Conservation (phyloP, 2,888 invertebrate species). For the Drosophila acutilabella region DNA sequence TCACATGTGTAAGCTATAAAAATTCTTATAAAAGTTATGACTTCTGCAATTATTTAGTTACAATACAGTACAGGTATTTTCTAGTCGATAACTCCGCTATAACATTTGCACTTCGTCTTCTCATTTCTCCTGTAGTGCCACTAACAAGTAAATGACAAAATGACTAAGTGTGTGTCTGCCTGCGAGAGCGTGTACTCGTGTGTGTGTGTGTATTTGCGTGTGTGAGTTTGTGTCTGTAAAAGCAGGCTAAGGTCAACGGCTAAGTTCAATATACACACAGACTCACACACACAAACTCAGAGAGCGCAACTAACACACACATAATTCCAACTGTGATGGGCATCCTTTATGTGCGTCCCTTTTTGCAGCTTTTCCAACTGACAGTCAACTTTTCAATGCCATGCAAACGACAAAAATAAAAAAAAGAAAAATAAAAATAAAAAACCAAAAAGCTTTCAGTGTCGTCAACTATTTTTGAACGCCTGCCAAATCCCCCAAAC, state of each 20-base stretch:
- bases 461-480: constrained; percentile 56
- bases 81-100: background rate
- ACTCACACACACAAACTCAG: constrained; percentile 14
- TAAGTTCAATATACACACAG: constrained; percentile 70
- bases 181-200: constrained; percentile 4
- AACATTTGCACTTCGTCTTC: constrained; percentile 12
- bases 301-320: constrained; percentile 22
- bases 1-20: too few species aligned
- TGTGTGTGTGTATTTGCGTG: background rate
- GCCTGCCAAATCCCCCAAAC: constrained; percentile 64
- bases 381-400: constrained; percentile 71
- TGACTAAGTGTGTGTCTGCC: constrained; percentile 50
- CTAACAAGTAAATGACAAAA: constrained; percentile 65
- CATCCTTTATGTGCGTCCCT: constrained; percentile 62
- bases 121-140: constrained; percentile 35
- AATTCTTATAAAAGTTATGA: too few species aligned
- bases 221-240: constrained; percentile 35
- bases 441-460: constrained; percentile 46
- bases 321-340: constrained; percentile 70
- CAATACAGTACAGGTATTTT: background rate
- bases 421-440: background rate
- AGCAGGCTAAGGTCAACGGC: constrained; percentile 75
- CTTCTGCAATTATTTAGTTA: too few species aligned
- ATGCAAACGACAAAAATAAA: constrained; percentile 19
- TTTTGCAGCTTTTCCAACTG: constrained; percentile 20